Conservation (phyloP, 23 tunicate species). For the Ciona savignyi region DNA sequence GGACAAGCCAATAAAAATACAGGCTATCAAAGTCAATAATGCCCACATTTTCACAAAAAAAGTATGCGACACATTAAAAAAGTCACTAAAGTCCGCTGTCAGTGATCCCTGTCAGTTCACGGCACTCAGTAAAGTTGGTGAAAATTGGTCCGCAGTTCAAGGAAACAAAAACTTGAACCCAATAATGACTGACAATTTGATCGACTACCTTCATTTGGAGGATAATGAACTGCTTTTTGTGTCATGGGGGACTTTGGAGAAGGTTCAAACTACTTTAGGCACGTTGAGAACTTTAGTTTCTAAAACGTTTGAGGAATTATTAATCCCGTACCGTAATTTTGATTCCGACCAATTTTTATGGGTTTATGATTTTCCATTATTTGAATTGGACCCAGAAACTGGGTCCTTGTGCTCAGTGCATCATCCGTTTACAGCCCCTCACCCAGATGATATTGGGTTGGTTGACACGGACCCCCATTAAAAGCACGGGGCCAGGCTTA, state of each 20-base stretch:
- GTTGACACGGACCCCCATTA: conserved; percentile 36
- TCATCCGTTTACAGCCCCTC: conserved; percentile 83
- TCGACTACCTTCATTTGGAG: background rate
- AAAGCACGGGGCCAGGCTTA: conserved; percentile 50
- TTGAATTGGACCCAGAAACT: conserved; percentile 22
- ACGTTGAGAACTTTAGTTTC: conserved; percentile 15
- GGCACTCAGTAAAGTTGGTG: background rate
- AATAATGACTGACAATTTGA: background rate
- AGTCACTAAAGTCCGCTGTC: background rate
- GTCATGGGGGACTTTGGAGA: conserved; percentile 6
- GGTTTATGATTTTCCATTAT: conserved; percentile 71
- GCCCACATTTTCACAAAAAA: background rate
- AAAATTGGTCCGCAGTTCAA: background rate
- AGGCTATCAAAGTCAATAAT: background rate
- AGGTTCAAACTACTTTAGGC: conserved; percentile 22
- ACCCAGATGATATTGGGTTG: conserved; percentile 35
- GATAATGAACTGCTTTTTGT: conserved; percentile 11
- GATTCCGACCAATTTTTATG: conserved; percentile 40
- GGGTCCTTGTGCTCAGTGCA: conserved; percentile 33
- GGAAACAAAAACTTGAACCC: background rate
- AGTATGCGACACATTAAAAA: background rate
- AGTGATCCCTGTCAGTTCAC: background rate
- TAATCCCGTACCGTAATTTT: background rate
- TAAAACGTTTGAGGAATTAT: conserved; percentile 19
- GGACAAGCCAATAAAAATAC: background rate